Conservation (phyloP, 2,113 vertebrate species). For the Hypocryptadius cinnamomeus region DNA sequence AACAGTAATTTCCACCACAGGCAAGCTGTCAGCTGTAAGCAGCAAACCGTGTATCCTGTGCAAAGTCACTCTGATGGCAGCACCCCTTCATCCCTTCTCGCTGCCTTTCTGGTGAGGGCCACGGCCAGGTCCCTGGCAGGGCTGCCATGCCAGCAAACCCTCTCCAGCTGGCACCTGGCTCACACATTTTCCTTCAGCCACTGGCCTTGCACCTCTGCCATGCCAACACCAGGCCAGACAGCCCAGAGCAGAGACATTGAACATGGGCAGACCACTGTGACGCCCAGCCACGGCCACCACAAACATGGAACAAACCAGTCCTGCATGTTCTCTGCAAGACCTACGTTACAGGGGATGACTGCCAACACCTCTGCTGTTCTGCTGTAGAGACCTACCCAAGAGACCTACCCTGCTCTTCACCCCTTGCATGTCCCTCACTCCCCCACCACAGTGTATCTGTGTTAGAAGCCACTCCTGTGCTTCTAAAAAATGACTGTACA, state of each 20-base stretch:
- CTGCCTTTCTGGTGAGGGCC: rapidly evolving
- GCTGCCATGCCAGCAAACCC: neutral
- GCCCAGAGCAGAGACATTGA: neutral
- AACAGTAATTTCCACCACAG: neutral
- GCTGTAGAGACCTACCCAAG: neutral
- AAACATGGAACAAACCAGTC: rapidly evolving
- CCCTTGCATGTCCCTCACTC: rapidly evolving
- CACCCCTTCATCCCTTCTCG: rapidly evolving
- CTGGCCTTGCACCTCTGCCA: neutral
- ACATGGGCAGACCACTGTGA: rapidly evolving
- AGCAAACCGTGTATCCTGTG: rapidly evolving
- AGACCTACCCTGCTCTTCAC: neutral
- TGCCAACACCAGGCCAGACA: neutral
- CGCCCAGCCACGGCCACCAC: neutral
- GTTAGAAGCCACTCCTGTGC: neutral
- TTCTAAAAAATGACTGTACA: neutral
- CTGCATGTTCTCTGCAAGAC: rapidly evolving
- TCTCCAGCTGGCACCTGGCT: neutral
- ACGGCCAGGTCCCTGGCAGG: rapidly evolving
- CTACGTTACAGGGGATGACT: neutral
- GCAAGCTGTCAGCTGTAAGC: neutral
- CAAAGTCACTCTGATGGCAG: neutral
- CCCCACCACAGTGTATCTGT: neutral
- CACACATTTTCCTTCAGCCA: neutral
- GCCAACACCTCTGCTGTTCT: neutral